These are phyloP conservation scores for Crossoptilon crossoptilon DNA, from an alignment of 2,797 vertebrate genomes.

Conservation along the genomic window DNA sequence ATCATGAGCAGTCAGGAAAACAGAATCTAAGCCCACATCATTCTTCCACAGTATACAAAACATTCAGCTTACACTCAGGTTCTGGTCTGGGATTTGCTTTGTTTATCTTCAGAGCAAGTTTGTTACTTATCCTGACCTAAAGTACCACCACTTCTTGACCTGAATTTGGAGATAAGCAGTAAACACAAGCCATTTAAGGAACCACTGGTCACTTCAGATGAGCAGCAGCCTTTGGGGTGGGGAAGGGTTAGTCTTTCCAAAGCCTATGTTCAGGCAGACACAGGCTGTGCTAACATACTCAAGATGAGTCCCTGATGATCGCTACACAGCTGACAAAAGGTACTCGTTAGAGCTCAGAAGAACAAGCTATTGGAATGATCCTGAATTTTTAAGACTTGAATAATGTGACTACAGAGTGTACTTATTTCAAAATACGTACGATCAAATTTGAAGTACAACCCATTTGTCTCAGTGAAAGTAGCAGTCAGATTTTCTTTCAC, in stretches of 20 bases:
- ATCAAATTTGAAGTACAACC: not conserved
- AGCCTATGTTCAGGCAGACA: accelerated
- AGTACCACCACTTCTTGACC: not conserved
- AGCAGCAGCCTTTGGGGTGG: not conserved
- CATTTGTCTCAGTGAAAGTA: not conserved
- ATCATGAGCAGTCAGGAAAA: not conserved
- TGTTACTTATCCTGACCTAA: not conserved
- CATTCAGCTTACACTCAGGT: not conserved
- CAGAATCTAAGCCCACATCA: not conserved
- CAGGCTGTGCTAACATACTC: not conserved
- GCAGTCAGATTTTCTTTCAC: not conserved
- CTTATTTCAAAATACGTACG: not conserved
- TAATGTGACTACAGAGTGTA: not conserved
- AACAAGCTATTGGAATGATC: not conserved
- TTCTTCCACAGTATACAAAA: not conserved
- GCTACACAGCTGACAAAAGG: not conserved
- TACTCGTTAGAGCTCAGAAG: not conserved
- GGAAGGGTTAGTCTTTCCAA: not conserved
- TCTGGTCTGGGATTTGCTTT: not conserved
- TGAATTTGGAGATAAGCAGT: not conserved
- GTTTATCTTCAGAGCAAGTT: not conserved
- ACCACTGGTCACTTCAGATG: not conserved
- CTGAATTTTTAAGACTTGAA: not conserved
- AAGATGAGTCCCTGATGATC: not conserved
- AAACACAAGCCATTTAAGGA: not conserved